phyloP scores from a whole-genome alignment of 2,113 vertebrate species.

The Microcebus murinus region DNA sequence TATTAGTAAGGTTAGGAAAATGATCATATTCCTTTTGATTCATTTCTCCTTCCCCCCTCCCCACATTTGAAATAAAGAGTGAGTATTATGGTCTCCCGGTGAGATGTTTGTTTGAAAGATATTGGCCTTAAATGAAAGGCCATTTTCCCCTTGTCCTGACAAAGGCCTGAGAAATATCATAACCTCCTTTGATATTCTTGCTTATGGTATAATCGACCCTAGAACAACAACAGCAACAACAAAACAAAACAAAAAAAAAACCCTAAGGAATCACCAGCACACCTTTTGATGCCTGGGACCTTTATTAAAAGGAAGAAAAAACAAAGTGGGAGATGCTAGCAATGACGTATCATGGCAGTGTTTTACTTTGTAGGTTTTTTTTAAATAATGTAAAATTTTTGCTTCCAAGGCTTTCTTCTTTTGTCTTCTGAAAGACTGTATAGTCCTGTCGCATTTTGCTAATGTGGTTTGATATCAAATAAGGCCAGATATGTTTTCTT shows the following conservation, averaged over 20 bases:
- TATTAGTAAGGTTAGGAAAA: background rate
- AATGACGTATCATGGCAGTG: rapidly evolving
- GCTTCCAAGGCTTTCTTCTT: background rate
- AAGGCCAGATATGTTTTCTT: background rate
- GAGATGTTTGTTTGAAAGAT: background rate
- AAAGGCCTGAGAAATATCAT: background rate
- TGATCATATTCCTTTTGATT: background rate
- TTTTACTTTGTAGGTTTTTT: background rate
- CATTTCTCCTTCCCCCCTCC: background rate
- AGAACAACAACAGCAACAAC: too few species aligned
- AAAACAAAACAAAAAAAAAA: too few species aligned
- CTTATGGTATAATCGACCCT: background rate
- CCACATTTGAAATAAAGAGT: background rate
- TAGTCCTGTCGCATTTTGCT: background rate
- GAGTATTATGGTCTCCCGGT: background rate
- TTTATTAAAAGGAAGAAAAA: background rate
- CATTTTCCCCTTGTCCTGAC: background rate
- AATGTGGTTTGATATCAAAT: background rate
- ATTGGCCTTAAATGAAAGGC: background rate
- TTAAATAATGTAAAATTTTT: background rate
- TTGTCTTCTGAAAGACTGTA: background rate
- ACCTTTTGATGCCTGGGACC: too few species aligned
- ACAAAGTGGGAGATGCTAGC: background rate
- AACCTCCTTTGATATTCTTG: background rate
- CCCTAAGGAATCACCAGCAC: rapidly evolving